Percentiles rank a stretch among this genome's conserved stretches.
These are phyloP conservation scores for Synanthedon vespiformis DNA, from an alignment of 2,888 invertebrate species.

Conservation along the genomic window DNA sequence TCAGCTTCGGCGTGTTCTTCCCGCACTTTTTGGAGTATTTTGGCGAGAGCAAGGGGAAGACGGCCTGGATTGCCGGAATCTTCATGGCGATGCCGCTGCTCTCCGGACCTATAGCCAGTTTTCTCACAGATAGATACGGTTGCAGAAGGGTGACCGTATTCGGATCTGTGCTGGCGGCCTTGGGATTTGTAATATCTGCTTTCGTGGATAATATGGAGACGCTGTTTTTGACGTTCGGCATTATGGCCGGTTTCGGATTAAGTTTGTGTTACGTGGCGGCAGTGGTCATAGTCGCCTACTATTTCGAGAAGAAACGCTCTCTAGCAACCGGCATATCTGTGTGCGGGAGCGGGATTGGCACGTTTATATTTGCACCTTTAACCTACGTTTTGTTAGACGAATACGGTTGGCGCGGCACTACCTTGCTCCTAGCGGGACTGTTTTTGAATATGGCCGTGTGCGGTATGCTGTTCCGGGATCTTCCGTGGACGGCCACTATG, in stretches of 20 bases:
- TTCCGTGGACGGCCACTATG: slow-evolving; percentile 67
- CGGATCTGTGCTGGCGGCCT: slow-evolving; percentile 80
- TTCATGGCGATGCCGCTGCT: slow-evolving; percentile 93
- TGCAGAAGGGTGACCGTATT: slow-evolving; percentile 83
- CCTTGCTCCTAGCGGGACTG: slow-evolving; percentile 82
- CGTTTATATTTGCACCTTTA: slow-evolving; percentile 86
- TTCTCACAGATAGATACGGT: slow-evolving; percentile 85
- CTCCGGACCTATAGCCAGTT: slow-evolving; percentile 87
- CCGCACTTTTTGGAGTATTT: slow-evolving; percentile 88
- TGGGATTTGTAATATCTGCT: slow-evolving; percentile 83
- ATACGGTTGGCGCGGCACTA: slow-evolving; percentile 87
- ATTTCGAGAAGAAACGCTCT: slow-evolving; percentile 86
- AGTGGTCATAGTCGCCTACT: slow-evolving; percentile 90
- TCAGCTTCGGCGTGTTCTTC: slow-evolving; percentile 91
- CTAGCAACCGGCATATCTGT: slow-evolving; percentile 89
- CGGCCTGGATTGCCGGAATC: slow-evolving; percentile 90
- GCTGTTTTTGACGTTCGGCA: slow-evolving; percentile 84
- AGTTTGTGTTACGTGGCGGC: slow-evolving; percentile 91
- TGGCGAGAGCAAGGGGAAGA: slow-evolving; percentile 85
- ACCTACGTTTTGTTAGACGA: slow-evolving; percentile 79
- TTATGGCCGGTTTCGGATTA: slow-evolving; percentile 86
- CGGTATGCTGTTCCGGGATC: slow-evolving; percentile 83
- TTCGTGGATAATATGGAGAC: slow-evolving; percentile 81
- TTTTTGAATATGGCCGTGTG: slow-evolving; percentile 86
- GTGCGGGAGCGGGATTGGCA: slow-evolving; percentile 90